Percentiles rank a stretch among this genome's conserved stretches.
These are phyloP conservation scores for Orthonyx spaldingii DNA, from an alignment of 2,113 vertebrate species.

Conservation along the genomic window DNA sequence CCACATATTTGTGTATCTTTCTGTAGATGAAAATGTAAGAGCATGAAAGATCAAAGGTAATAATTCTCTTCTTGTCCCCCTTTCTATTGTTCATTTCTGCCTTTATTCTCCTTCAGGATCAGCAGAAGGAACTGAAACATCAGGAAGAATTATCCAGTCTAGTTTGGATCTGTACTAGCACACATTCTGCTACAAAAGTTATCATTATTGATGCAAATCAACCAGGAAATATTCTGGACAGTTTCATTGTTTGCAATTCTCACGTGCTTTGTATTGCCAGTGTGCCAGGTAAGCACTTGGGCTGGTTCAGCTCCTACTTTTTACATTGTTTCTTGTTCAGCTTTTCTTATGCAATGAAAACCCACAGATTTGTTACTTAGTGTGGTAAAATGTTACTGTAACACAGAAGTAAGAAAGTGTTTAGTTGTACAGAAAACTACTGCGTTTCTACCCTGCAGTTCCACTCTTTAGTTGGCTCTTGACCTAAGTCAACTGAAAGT, in stretches of 20 bases:
- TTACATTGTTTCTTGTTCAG: neutral
- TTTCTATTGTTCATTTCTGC: neutral
- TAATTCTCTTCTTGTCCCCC: neutral
- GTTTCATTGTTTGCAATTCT: conserved; percentile 92
- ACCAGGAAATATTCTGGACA: conserved; percentile 92
- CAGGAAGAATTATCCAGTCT: conserved; percentile 94
- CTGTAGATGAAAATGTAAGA: neutral
- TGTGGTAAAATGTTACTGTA: neutral
- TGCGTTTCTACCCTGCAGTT: neutral
- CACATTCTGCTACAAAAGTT: conserved; percentile 88
- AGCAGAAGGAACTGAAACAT: conserved; percentile 88
- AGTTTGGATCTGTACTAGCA: conserved; percentile 98
- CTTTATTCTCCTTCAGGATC: conserved; percentile 76
- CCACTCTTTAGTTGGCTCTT: neutral
- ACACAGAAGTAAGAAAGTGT: neutral
- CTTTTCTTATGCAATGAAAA: neutral
- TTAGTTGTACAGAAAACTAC: neutral
- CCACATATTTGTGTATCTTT: neutral
- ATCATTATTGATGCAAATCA: conserved; percentile 94
- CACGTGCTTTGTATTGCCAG: conserved; percentile 93
- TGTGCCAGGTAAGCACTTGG: conserved; percentile 82
- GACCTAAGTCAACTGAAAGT: neutral
- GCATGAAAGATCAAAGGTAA: neutral
- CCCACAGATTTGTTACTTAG: neutral
- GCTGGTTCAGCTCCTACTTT: neutral